phyloP scores from a whole-genome alignment of 2,113 vertebrate species.

The Cygnus atratus region DNA sequence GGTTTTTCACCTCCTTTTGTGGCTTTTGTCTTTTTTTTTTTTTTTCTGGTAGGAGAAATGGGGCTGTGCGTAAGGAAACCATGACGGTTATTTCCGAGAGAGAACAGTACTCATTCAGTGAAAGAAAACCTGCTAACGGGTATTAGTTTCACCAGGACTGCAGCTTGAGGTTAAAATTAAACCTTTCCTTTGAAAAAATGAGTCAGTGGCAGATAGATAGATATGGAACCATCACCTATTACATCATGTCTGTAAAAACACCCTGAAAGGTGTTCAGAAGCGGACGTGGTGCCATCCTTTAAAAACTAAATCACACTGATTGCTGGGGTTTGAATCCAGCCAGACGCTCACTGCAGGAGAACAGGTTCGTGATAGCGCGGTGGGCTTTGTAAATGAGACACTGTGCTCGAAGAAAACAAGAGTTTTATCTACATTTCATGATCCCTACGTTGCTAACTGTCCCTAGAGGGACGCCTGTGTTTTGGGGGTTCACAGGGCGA shows the following conservation, averaged over 20 bases:
- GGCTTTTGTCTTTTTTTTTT: background rate
- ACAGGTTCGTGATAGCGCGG: too few species aligned
- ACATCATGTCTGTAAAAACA: background rate
- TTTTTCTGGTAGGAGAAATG: background rate
- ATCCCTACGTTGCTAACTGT: background rate
- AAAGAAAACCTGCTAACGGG: fast-evolving
- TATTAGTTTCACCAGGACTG: background rate
- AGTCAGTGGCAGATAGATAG: background rate
- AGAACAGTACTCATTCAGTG: fast-evolving
- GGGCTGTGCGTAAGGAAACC: background rate
- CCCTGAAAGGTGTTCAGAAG: background rate
- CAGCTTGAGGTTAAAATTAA: background rate
- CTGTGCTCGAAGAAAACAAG: background rate
- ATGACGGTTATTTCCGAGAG: background rate
- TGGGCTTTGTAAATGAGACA: background rate
- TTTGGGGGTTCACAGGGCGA: background rate
- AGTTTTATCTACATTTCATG: background rate
- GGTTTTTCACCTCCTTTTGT: background rate
- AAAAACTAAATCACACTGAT: background rate
- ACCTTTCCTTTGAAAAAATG: background rate
- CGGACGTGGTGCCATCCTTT: background rate
- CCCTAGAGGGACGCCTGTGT: background rate
- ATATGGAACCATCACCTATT: background rate
- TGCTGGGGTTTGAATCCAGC: background rate
- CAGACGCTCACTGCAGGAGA: background rate